Conservation (phyloP, 2,113 vertebrate species). For the Alligator sinensis region DNA sequence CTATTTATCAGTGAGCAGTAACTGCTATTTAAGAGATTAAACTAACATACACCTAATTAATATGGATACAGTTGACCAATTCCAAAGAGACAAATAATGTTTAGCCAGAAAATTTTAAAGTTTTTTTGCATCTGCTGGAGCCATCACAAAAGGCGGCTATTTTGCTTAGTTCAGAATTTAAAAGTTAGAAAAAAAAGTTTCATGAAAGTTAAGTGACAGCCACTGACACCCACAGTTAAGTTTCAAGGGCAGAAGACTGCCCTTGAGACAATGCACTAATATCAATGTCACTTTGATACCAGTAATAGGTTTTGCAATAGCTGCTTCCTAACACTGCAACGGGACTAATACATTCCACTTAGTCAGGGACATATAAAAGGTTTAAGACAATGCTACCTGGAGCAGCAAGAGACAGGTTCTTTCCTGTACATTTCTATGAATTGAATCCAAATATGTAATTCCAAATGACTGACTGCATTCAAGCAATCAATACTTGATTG, state of each 20-base stretch:
- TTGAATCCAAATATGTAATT: neutral
- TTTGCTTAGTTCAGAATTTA: neutral
- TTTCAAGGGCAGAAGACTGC: neutral
- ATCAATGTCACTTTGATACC: neutral
- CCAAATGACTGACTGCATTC: neutral
- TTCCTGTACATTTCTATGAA: neutral
- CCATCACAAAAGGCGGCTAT: neutral
- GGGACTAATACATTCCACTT: neutral
- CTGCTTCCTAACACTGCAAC: neutral
- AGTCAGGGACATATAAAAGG: rapidly evolving
- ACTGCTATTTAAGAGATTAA: neutral
- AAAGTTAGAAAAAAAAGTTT: neutral
- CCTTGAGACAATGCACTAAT: neutral
- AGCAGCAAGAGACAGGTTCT: constrained; percentile 23
- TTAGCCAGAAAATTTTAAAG: neutral
- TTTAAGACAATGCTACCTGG: neutral
- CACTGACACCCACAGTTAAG: neutral
- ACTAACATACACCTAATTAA: neutral
- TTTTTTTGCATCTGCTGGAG: too few relatives aligned
- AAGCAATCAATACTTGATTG: neutral
- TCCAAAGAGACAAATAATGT: neutral
- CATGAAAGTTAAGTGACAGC: neutral
- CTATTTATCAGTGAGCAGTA: neutral
- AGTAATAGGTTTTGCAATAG: neutral
- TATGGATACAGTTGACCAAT: neutral